Evolutionary conservation across 2,797 vertebrate genomes (phyloP), one percentile per base, ranked within the genome.

Genomic region (Enteromius trimaculatus): DNA sequence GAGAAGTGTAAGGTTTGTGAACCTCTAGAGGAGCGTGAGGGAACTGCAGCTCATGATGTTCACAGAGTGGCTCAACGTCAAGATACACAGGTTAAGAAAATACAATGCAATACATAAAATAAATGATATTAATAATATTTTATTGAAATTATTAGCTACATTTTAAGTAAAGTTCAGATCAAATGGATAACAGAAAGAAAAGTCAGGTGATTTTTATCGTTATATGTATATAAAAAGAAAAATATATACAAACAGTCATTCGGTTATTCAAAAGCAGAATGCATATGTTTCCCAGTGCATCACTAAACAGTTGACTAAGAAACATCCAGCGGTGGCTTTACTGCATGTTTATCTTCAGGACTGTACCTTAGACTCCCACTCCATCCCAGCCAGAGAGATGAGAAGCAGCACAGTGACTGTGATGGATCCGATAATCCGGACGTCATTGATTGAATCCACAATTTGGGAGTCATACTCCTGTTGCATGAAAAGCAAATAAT

Each of bases 341-440:
- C 11, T 26, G 55, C 9, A 16, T 60, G 68, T 17, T 66, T 76
- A 23, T 26, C 26, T 62, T 53, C 34, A 49, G 10, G 26, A 47
- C 31, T n/a, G 82, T 84, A 94, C 93, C 92, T 95, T 95, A 19
- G 93, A 93, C 80, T 94, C 93, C 95, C 94, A 95, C 84, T 93
- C 93, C 92, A 95, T 93, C 79, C 94, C 92, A 79, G 93, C 94
- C 85, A 95, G 37, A 17, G 92, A 92, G 44, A 95, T 91, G 37
- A 93, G 64, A 31, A 95, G 89, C 42, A 96, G 92, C 60, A 89
- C 0, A 0, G 92, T 95, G 78, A 94, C 79, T 0, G 93, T 96
- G 86, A 94, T 85, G 47, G 93, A 85, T 0, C 92, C 93, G 26
- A 95, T 71, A 0, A 95, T 94, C 16, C 92, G 89, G 13, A 94